Evolutionary conservation across 2,113 vertebrate species (phyloP), one percentile per base, ranked within the genome.

Genomic region (Gallinago media): DNA sequence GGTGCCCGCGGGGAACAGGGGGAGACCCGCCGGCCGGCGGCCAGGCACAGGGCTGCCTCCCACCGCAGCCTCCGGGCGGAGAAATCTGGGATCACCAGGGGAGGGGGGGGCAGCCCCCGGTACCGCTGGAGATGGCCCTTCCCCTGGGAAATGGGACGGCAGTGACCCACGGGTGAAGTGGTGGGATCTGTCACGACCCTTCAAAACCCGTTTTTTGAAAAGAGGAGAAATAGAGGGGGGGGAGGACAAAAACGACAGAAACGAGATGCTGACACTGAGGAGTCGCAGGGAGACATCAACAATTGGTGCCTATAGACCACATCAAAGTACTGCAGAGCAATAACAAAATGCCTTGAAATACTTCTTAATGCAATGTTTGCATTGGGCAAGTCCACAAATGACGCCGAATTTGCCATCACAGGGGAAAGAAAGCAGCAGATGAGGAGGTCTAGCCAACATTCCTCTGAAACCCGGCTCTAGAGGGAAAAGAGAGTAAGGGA

Each of bases 401-500:
- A 95, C 32, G 34, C 76, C 81, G 70, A 81, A 50, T 94, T 96
- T 96, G 71, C 95, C 93, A 91, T 95, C 58, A 25, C 34, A 27
- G 55, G 46, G 62, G 55, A 91, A 78, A 65, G 55, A 79, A 86
- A 88, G 75, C 47, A 87, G 85, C 62, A 70, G 72, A 71, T 75
- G 77, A 95, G 59, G 42, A 94, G 58, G 86, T 80, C 70, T 89
- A 94, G 92, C 80, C 92, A 84, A 68, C 92, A 91, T 96, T 96
- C 96, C 71, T 86, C 85, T 9, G 34, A 95, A 92, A 96, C 92
- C 84, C 14, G 12, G 25, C 34, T 76, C 78, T 18, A 47, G 70
- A 81, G 49, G 56, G 63, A 29, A 63, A 63, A 85, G 40, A 91
- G 40, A 65, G 59, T 80, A 72, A 91, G 58, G 63, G 83, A 85